Evolutionary conservation across 2,113 vertebrate species (phyloP), one percentile per base, ranked within the genome.

Genomic region (Maccullochella peelii): DNA sequence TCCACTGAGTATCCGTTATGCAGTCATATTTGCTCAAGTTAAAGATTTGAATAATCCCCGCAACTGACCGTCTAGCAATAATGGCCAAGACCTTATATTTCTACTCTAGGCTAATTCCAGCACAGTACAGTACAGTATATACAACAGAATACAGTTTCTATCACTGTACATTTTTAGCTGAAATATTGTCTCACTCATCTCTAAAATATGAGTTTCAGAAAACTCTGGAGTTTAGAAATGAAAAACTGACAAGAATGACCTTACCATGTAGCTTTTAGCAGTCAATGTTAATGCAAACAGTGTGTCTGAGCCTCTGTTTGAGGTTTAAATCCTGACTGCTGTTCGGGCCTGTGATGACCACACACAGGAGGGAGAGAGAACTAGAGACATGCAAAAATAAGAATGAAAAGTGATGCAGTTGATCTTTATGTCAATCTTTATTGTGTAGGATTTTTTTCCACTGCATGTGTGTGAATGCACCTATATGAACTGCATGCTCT

Each of bases 41-140:
- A 63, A 70, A 83, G 67, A 85, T 85, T 61, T 85, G 10, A 90
- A 78, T 83, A 87, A 77, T 76, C 73, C 58, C 65, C 8, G 20
- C n/a, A 50, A 69, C 38, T 81, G 61, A 70, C 71, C 72, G 80
- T 83, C 54, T 40, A 67, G 25, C 27, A 73, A 21, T 80, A 47
- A 79, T 71, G 80, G 25, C 36, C 25, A 33, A 14, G 20, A 52
- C 27, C 40, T 58, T 63, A 67, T 66, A 72, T 62, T 72, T 73
- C 27, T n/a, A 66, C 18, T 47, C 8, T 40, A 15, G 42, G 40
- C 21, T 76, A 18, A 66, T 70, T 80, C 6, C 15, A 44, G 63
- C 2, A 70, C 18, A n/a, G 18, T 23, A 12, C 8, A 25, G 11
- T 16, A 36, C 8, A 30, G 18, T 18, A 54, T 63, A 20, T 30